A percentile compares a stretch with the other conserved stretches of the same genome.
These are phyloP conservation scores for Diaperis boleti DNA, from an alignment of 2,888 invertebrate species.

Conservation along the genomic window DNA sequence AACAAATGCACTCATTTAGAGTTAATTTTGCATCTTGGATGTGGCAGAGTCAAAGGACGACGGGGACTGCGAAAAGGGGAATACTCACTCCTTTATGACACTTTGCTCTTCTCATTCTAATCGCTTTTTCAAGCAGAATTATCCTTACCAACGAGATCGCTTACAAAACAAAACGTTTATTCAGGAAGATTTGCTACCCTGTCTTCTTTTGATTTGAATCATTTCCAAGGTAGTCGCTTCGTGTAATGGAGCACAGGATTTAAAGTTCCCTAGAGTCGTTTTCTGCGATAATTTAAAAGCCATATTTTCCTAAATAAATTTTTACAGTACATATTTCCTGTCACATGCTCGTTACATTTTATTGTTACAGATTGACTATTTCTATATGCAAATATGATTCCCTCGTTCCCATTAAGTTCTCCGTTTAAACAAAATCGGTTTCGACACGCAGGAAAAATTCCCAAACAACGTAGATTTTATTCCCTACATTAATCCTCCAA, in stretches of 20 bases:
- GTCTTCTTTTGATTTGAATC: slow-evolving; percentile 34
- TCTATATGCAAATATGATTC: slow-evolving; percentile 52
- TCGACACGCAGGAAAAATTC: slow-evolving; percentile 5
- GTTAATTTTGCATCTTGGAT: slow-evolving; percentile 56
- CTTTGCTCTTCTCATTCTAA: slow-evolving; percentile 36
- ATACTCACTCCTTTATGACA: slow-evolving; percentile 37
- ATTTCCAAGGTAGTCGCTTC: slow-evolving; percentile 33
- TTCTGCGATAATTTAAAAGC: slow-evolving; percentile 58
- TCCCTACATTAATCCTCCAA: neutral
- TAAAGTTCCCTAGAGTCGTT: slow-evolving; percentile 57
- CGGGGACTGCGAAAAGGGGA: slow-evolving; percentile 29
- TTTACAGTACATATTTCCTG: slow-evolving; percentile 66
- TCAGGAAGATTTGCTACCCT: slow-evolving; percentile 19
- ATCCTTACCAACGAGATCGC: slow-evolving; percentile 15
- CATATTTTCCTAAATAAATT: slow-evolving; percentile 62
- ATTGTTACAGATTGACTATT: slow-evolving; percentile 63
- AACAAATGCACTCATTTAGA: slow-evolving; percentile 58
- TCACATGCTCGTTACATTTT: slow-evolving; percentile 63
- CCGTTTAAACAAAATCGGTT: slow-evolving; percentile 24
- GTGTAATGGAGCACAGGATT: slow-evolving; percentile 50
- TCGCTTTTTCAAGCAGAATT: slow-evolving; percentile 29
- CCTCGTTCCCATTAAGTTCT: slow-evolving; percentile 19
- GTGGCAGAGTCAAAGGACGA: slow-evolving; percentile 17
- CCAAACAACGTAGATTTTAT: slow-evolving; percentile 11
- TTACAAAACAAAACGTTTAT: slow-evolving; percentile 24